Base-by-base conservation (phyloP, 2,113 vertebrate species). In the Spizaetus ornatus region DNA sequence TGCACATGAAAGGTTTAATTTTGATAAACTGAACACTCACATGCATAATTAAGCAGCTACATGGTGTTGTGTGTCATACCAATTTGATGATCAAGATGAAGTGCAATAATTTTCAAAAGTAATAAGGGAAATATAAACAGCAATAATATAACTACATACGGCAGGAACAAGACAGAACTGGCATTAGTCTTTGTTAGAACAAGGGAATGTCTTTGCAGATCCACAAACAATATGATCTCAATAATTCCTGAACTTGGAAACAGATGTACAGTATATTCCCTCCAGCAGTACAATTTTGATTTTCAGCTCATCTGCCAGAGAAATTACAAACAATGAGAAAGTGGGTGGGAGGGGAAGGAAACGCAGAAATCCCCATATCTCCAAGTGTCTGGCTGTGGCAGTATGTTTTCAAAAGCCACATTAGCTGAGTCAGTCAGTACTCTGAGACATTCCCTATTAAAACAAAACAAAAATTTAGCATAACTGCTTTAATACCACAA, bases 11-110 rank as follows among this genome's bases (percentile, higher is more conserved):
- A 95, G 86, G 53, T 79, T 70, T 20, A 48, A 43, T 70, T 93
- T 83, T 91, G 66, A 95, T 84, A 82, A 95, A 95, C 52, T 21
- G n/a, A 96, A 84, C 47, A 34, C 65, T 95, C 82, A 82, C 80
- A 88, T 94, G 81, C 88, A 94, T 96, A 97, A 95, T 97, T 95
- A 94, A 95, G 61, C 69, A 96, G 88, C 50, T 94, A 92, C 78
- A 82, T 50, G n/a, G 67, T 76, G 78, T 13, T 85, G 71, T 81
- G 73, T 83, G 82, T 86, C 8, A 2, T 91, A 95, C 71, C 93
- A 88, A 87, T 91, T 91, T 97, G 88, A 91, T 97, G 96, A 98
- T 97, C 96, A 97, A 97, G 90, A 97, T 83, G 93, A 93, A 96
- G 88, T 91, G 87, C 81, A 95, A 90, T 96, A 32, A 77, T 98